Base-by-base conservation (phyloP, 2,888 invertebrate species). In the Tetropium fuscum region DNA sequence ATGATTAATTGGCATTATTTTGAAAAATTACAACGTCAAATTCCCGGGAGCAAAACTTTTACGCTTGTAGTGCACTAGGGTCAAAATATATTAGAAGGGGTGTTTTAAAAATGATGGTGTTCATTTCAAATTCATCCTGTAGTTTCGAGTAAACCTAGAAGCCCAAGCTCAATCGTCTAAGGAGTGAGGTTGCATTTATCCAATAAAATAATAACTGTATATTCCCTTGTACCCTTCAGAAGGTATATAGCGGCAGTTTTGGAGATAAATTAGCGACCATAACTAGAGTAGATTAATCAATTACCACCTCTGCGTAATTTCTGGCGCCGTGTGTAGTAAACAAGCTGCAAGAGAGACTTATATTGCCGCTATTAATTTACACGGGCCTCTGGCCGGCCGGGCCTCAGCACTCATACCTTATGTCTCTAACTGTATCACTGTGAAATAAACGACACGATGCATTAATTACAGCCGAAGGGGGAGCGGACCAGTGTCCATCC, bases 281-380 rank as follows among this genome's bases (percentile, higher is more conserved):
- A 75, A 75, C 74, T 74, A 68, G 73, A 68, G 71, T 68, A 74
- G 72, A 76, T 76, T 77, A 76, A 77, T 76, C 77, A 76, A 76
- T 76, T 76, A 76, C 75, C 76, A 76, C 76, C 74, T 76, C 71
- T 72, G 58, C 71, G 77, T 73, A 75, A 76, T 76, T 76, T 73
- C 75, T 73, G 75, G 70, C 69, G 70, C 68, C 72, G 74, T 69
- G 68, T 65, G 70, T 74, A 73, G 73, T 75, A 79, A 79, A 79
- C 78, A 77, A 78, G 78, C 77, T 75, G 76, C 69, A 72, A 70
- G 75, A 71, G 77, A 74, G 77, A 80, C 80, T 80, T 81, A 80
- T 81, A 81, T 81, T 80, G 78, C 81, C 71, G 81, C 81, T 80
- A 81, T 81, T 81, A 81, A 81, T 81, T 81, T 80, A 73, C 66